Evolutionary conservation across 2,888 invertebrate species (phyloP).

Genomic region (Acanthosepion lycidas): DNA sequence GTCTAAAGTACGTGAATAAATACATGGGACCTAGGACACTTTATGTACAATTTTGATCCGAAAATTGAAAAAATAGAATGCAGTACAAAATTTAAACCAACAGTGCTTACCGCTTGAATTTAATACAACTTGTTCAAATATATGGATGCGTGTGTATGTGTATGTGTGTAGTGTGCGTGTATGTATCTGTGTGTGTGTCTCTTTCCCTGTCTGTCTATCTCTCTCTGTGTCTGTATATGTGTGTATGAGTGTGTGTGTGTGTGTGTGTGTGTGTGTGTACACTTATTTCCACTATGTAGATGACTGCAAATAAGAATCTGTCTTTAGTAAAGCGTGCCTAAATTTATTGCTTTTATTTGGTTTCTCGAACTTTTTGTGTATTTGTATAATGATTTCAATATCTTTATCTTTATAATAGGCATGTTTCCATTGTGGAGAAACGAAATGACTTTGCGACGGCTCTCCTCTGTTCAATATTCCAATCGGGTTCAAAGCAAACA

Average conservation of each 20-base stretch:
- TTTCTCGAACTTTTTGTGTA: neutral
- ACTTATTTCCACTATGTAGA: too few relatives aligned
- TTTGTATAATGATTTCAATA: neutral
- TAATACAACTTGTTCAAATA: neutral
- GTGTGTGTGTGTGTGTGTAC: neutral
- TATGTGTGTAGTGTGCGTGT: neutral
- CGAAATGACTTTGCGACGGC: conserved; percentile 12
- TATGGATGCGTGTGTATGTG: neutral
- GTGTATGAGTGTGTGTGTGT: neutral
- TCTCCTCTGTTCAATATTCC: neutral
- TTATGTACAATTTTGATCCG: too few relatives aligned
- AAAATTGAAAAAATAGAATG: too few relatives aligned
- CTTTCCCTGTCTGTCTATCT: too few relatives aligned
- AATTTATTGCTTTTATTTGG: neutral
- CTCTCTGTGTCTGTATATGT: neutral
- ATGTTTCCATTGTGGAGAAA: neutral
- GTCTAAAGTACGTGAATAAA: too few relatives aligned
- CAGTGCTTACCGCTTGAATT: too few relatives aligned
- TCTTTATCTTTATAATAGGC: neutral
- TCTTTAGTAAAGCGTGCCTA: neutral
- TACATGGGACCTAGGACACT: too few relatives aligned
- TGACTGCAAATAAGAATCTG: neutral
- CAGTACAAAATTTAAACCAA: too few relatives aligned
- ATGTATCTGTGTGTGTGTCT: neutral
- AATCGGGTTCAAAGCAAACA: neutral